Evolutionary conservation across 2,888 invertebrate genomes (phyloP), one percentile per base, ranked within the genome.

Genomic region (Agrilus mali): DNA sequence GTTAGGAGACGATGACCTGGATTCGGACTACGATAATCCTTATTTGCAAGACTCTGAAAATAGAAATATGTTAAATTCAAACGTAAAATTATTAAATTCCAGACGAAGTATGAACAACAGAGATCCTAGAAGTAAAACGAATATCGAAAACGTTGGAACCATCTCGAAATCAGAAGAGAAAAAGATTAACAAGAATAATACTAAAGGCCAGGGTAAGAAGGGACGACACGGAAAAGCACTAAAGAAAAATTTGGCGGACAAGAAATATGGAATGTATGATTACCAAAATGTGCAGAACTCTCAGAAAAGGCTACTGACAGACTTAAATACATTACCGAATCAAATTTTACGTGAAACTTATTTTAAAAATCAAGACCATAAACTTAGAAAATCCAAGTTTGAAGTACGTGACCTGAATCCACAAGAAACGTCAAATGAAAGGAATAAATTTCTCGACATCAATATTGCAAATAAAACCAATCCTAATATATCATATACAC

Each of bases 321-420:
- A 68, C 49, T 55, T 66, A 37, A 64, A 63, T 42, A 59, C 59
- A 39, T 40, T 62, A 7, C 67, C 68, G 2, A 62, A 53, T n/a
- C 65, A 67, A 33, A 68, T 68, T 43, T 49, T 68, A n/a, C 55
- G 58, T 17, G 66, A 67, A 33, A 65, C 61, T 6, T 67, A 62
- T 48, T 59, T 63, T 37, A 66, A 65, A 53, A 64, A 65, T 46
- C 55, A 60, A 41, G 64, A 66, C 51, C 58, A 50, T 27, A 56
- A 64, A 36, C 49, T 66, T 43, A 57, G 57, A 40, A 64, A 61
- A 45, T 64, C 64, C 0, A 60, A 61, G 44, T 66, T 67, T 44
- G 62, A 66, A 49, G 64, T 66, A 44, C 53, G 68, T 33, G 68
- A 68, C 45, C 48, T 62, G 22, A 59, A 60, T 41, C 57, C 59